Conservation (phyloP, 2,888 invertebrate species). For the Enoplolaimus lenunculus region DNA sequence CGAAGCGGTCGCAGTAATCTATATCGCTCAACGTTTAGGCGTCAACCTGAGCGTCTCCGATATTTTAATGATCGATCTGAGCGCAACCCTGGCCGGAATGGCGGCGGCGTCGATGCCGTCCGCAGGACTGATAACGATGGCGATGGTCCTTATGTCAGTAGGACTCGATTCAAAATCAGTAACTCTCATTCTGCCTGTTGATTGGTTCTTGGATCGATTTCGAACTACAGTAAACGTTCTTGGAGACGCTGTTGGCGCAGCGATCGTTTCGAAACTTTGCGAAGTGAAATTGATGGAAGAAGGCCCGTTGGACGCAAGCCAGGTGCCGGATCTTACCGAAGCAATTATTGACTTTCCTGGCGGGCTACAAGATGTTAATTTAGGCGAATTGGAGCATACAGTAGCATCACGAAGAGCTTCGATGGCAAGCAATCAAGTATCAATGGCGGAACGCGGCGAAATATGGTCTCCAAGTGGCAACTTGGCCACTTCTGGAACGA, state of each 20-base stretch:
- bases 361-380: conserved; percentile 17
- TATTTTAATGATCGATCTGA: conserved; percentile 49
- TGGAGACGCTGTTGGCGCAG: conserved; percentile 80
- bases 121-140: conserved; percentile 22
- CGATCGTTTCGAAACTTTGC: conserved; percentile 62
- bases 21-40: conserved; percentile 75
- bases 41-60: conserved; percentile 66
- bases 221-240: conserved; percentile 67
- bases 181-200: conserved; percentile 33
- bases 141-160: conserved; percentile 41
- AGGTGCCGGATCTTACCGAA: background rate
- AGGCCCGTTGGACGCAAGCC: background rate
- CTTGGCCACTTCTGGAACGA: too few species aligned
- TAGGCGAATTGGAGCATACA: too few species aligned
- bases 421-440: too few species aligned
- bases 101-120: conserved; percentile 22
- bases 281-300: conserved; percentile 11
- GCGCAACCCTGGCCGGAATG: conserved; percentile 20
- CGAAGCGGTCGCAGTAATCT: conserved; percentile 75
- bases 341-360: conserved; percentile 15
- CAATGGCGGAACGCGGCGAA: too few species aligned
- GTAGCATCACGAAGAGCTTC: too few species aligned
- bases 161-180: conserved; percentile 40
- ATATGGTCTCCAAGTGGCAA: too few species aligned
- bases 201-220: conserved; percentile 49